Conservation (phyloP, 2,113 vertebrate species). For the Aegithalos caudatus region DNA sequence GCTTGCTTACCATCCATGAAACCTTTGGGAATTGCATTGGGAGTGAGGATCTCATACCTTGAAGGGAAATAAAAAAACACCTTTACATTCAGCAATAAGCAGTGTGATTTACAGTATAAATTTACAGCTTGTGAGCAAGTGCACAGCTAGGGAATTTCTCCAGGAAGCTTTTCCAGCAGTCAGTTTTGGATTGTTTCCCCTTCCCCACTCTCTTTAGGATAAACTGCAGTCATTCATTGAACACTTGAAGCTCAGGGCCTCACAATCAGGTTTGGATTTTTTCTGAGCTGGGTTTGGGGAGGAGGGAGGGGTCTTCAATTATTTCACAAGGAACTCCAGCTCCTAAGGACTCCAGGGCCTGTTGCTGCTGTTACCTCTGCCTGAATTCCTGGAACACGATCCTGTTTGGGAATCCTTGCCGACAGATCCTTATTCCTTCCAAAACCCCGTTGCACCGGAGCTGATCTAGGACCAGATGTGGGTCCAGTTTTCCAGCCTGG, state of each 20-base stretch:
- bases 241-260: not conserved
- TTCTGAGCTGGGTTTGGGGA: not conserved
- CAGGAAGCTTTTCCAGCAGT: not conserved
- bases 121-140: not conserved
- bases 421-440: conserved; percentile 95
- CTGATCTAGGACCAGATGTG: conserved; percentile 95
- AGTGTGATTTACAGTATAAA: not conserved
- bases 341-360: not conserved
- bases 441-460: conserved; percentile 94
- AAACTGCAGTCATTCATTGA: not conserved
- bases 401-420: conserved; percentile 97
- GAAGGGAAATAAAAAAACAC: not conserved
- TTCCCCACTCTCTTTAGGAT: not conserved
- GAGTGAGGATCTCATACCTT: conserved; percentile 97
- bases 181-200: not conserved
- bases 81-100: not conserved
- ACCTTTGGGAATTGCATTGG: conserved; percentile 95
- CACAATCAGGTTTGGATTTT: not conserved
- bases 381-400: conserved; percentile 99
- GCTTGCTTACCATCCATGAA: conserved; percentile 99
- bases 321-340: not conserved
- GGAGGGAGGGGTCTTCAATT: not conserved
- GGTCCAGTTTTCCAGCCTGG: conserved; percentile 94
- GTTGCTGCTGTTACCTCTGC: conserved; percentile 80
- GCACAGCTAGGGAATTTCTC: not conserved